Evolutionary conservation across 1,140 invertebrate species (phyloP).

Genomic region (Brachionus plicatilis): DNA sequence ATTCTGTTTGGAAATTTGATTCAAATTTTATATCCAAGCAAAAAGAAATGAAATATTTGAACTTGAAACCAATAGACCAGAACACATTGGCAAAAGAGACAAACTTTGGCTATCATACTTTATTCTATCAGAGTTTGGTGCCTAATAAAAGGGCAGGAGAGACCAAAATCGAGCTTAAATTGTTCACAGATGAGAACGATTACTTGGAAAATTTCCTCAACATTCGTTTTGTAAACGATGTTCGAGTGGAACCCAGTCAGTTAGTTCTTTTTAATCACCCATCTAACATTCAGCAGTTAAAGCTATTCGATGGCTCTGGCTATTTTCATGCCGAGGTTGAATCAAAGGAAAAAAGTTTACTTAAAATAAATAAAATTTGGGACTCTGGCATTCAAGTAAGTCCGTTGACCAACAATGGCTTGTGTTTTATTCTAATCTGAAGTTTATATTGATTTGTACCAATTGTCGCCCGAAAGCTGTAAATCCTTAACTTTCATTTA

Average conservation of each 20-base stretch:
- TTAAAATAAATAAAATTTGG: background rate
- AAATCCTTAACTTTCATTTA: no score
- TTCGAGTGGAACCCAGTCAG: background rate
- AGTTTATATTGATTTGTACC: no score
- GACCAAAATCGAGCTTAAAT: background rate
- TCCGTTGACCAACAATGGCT: background rate
- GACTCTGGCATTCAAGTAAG: background rate
- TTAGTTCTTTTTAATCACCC: constrained; percentile 10
- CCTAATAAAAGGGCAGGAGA: background rate
- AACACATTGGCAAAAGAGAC: background rate
- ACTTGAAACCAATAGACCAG: background rate
- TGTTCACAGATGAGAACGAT: background rate
- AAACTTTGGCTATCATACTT: background rate
- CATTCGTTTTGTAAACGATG: background rate
- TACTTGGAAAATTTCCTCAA: background rate
- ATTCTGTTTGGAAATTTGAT: background rate
- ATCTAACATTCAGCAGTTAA: background rate
- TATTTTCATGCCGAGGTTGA: background rate
- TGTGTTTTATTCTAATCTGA: background rate
- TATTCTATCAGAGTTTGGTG: background rate
- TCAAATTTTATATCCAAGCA: background rate
- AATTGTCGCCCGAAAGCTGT: no score
- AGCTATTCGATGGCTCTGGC: background rate
- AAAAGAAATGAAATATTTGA: background rate
- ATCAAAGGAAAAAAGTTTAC: background rate